Base-by-base conservation (phyloP, 2,113 vertebrate species). In the Perognathus longimembris region DNA sequence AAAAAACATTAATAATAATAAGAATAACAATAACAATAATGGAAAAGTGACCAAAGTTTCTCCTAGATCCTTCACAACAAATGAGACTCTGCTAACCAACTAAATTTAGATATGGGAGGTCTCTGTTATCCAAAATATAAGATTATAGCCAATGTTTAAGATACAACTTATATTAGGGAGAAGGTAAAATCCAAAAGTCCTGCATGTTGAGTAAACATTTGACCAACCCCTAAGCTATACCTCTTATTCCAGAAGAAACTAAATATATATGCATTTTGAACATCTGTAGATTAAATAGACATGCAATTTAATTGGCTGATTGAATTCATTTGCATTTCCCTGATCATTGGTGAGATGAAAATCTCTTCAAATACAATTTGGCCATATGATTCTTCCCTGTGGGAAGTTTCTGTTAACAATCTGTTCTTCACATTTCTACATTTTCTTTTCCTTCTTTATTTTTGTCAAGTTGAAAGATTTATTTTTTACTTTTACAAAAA, bases 61-160 rank as follows among this genome's bases (percentile, higher is more conserved):
- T 11, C 0, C 8, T 34, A 79, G 42, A 59, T 34, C 1, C 14
- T 15, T 22, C 28, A 7, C 85, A 36, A 82, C 3, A 76, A 78
- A 24, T 32, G 7, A 12, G 42, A 10, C 2, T 2, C 6, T 69
- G 7, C 1, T 6, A 67, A 50, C 0, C 50, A 32, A 2, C 2
- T 77, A 28, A n/a, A 75, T 32, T 70, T 24, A 87, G 2, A 4
- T 21, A 20, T 73, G 0, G 57, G 15, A 88, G 3, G 38, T 0
- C 61, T 85, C 2, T 73, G 40, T 69, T 30, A 8, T 57, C 22
- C 4, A 59, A 85, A 64, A 0, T 59, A 1, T 81, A 34, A 78
- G 32, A 63, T 45, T n/a, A 54, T 28, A 75, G 26, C 42, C n/a
- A 12, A 5, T 40, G 6, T 63, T 40, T 36, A 92, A 80, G 1